Evolutionary conservation across 2,797 vertebrate genomes (phyloP), one percentile per base, ranked within the genome.

Genomic region (Hypotaenidia okinawae): DNA sequence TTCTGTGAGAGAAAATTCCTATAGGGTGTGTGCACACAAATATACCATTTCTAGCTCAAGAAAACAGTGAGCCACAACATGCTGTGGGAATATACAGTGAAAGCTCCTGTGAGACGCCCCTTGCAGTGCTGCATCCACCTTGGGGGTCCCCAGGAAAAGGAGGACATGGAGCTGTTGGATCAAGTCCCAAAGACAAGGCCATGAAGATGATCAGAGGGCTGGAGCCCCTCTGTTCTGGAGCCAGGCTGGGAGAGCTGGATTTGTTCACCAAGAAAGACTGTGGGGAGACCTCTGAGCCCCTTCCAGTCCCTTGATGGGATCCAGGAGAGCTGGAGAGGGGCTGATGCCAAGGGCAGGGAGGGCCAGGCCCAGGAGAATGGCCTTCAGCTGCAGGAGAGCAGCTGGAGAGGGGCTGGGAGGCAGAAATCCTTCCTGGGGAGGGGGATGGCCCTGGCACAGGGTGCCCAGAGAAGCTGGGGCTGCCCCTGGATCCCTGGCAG

Each of bases 181-280:
- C 0, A 2, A 6, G 7, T 1, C 11, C 32, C 32, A 35, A 23
- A 51, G n/a, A n/a, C n/a, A 41, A 72, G 41, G 6, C 4, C 19
- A 2, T 1, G 0, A 6, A 70, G 32, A 35, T 16, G 66, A 5
- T 51, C 4, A 1, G 6, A n/a, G 33, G 37, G 19, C 5, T 70
- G 67, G 79, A 72, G 16, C 5, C 6, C 7, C 28, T 13, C 55
- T 25, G 12, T 19, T 52, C 3, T 15, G 4, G 57, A 30, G 35
- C 8, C 3, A 24, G 24, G 25, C 18, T 16, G 45, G 3, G 33
- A 18, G 12, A 52, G 66, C 4, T 62, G 28, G 22, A 22, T 12
- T 5, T 5, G 23, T 63, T 41, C 47, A 59, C 14, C 15, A 22
- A 62, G 21, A 70, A 25, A 62, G 37, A 16, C 12, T 35, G 9